Conservation (phyloP, 2,888 invertebrate genomes). For the Xestoiulus laeticollis region DNA sequence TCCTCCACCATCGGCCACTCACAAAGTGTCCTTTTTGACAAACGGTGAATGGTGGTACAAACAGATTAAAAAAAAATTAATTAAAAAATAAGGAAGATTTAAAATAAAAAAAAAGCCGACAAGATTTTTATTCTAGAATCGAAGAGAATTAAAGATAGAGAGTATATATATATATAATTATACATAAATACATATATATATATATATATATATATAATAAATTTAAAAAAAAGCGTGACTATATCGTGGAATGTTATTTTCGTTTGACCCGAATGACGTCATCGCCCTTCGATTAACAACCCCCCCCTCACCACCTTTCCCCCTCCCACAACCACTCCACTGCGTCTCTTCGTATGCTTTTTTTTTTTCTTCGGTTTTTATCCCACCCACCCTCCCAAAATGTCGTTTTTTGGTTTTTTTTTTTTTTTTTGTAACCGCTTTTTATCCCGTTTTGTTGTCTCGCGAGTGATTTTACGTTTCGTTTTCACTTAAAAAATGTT, state of each 20-base stretch:
- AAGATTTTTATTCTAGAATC: conserved; percentile 40
- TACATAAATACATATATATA: conserved; percentile 44
- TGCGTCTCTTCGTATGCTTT: too few relatives aligned
- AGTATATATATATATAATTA: conserved; percentile 47
- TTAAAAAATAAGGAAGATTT: conserved; percentile 28
- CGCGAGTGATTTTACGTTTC: too few relatives aligned
- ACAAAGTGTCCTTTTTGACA: conserved; percentile 47
- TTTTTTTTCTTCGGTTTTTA: neutral
- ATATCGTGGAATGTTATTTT: conserved; percentile 34
- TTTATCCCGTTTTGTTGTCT: neutral
- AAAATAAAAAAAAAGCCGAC: conserved; percentile 12
- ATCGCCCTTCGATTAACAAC: neutral
- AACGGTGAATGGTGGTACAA: conserved; percentile 47
- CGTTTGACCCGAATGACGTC: conserved; percentile 19
- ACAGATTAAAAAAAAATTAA: neutral
- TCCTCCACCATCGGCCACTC: conserved; percentile 47
- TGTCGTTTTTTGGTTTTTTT: neutral
- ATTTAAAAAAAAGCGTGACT: conserved; percentile 23
- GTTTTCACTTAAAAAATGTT: too few relatives aligned
- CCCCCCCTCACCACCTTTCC: neutral
- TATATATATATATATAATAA: conserved; percentile 47
- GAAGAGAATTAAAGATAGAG: conserved; percentile 35
- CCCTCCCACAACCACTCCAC: too few relatives aligned
- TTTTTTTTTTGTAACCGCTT: too few relatives aligned
- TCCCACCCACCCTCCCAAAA: too few relatives aligned